Evolutionary conservation across 92 coral and sea anemone species (phyloP).

Genomic region (Parazoanthus darwini): DNA sequence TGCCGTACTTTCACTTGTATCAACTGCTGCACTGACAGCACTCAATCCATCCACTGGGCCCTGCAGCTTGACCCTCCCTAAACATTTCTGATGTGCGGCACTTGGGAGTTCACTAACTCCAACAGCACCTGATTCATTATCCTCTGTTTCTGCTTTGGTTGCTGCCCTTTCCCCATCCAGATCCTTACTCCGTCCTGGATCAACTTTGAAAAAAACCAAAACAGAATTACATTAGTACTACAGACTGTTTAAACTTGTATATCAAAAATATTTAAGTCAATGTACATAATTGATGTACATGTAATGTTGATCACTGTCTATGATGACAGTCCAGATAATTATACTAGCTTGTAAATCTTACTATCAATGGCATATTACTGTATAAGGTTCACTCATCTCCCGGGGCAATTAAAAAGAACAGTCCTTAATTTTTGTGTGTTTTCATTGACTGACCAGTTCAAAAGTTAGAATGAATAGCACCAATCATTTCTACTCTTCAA

Average conservation of each 20-base stretch:
- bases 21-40: background rate
- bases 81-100: slow-evolving; percentile 6
- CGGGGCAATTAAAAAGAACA: no score
- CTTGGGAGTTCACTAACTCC: slow-evolving; percentile 23
- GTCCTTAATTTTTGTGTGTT: no score
- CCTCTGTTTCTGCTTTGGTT: background rate
- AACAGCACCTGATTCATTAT: background rate
- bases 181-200: background rate
- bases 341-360: no score
- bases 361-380: no score
- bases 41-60: background rate
- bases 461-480: background rate
- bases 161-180: background rate
- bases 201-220: background rate
- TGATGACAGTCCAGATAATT: no score
- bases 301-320: no score
- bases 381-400: no score
- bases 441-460: background rate
- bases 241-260: no score
- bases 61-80: background rate
- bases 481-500: no score
- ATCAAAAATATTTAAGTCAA: no score
- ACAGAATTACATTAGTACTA: no score
- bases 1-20: background rate
- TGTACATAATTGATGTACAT: no score